phyloP scores from a whole-genome alignment of 2,113 vertebrate species.

The Lethenteron camtschaticum region DNA sequence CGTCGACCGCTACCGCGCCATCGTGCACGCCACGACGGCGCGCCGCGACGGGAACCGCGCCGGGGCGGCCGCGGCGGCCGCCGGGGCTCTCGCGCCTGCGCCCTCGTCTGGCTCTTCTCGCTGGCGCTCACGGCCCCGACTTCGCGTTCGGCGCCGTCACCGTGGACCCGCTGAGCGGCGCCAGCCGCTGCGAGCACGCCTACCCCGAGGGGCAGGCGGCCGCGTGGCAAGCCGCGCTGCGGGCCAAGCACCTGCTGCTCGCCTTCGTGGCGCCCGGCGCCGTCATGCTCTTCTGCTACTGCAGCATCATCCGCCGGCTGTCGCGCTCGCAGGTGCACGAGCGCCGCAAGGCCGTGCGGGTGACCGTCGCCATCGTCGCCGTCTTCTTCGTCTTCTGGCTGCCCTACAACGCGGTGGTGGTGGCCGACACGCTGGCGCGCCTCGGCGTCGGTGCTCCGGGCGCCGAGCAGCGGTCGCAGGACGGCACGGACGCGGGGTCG shows the following conservation, averaged over 20 bases:
- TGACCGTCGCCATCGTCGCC: constrained; percentile 26
- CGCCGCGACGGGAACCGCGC: not conserved
- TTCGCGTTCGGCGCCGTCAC: constrained; percentile 10
- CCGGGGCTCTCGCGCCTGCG: constrained; percentile 16
- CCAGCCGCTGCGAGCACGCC: constrained; percentile 10
- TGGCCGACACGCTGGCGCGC: constrained; percentile 18
- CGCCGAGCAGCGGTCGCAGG: too few species aligned
- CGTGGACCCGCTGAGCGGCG: fast-evolving
- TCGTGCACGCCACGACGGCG: constrained; percentile 16
- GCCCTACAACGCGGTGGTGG: constrained; percentile 21
- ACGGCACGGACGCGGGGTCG: too few species aligned
- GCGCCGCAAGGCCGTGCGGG: constrained; percentile 32
- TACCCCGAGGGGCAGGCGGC: constrained; percentile 11
- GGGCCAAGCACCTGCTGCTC: constrained; percentile 18
- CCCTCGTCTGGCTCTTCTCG: constrained; percentile 18
- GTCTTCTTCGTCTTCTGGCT: constrained; percentile 31
- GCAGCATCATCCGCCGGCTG: constrained; percentile 20
- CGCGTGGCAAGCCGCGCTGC: constrained; percentile 12
- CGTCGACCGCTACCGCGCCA: constrained; percentile 23
- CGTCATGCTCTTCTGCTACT: constrained; percentile 28
- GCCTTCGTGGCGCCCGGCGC: constrained; percentile 25
- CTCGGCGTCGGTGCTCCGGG: constrained; percentile 9
- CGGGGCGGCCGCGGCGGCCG: not conserved
- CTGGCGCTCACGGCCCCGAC: constrained; percentile 16
- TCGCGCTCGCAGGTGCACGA: constrained; percentile 24